These are phyloP conservation scores for Hesperophylax magnus DNA, from an alignment of 1,140 invertebrate species.

Conservation along the genomic window DNA sequence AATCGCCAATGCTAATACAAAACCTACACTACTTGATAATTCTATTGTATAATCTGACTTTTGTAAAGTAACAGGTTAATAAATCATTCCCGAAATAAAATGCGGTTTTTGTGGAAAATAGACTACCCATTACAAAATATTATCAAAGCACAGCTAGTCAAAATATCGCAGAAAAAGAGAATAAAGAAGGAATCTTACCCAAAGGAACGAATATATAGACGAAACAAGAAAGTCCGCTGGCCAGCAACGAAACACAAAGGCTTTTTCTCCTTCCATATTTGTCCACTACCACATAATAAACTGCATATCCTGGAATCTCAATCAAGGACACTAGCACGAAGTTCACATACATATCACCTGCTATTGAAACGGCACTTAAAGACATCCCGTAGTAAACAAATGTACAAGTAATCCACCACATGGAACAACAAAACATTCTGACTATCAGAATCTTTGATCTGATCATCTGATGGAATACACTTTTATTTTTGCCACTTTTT, in stretches of 20 bases:
- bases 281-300: constrained; percentile 77
- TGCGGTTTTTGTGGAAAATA: no score
- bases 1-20: no score
- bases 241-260: constrained; percentile 72
- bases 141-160: no score
- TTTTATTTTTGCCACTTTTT: constrained; percentile 51
- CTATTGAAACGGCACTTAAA: constrained; percentile 82
- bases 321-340: constrained; percentile 80
- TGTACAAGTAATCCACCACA: constrained; percentile 79
- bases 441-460: constrained; percentile 73
- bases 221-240: constrained; percentile 71
- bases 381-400: constrained; percentile 88
- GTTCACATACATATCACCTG: constrained; percentile 80
- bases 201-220: constrained; percentile 61
- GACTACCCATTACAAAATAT: no score
- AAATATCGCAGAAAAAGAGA: no score
- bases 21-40: no score
- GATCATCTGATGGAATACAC: constrained; percentile 70
- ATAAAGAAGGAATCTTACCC: constrained; percentile 60
- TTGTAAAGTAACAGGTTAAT: no score
- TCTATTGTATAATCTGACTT: no score
- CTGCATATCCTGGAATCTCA: constrained; percentile 80
- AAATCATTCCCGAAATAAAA: no score
- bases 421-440: constrained; percentile 75
- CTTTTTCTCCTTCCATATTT: constrained; percentile 75